A percentile compares a stretch with the other conserved stretches of the same genome.
phyloP scores from a whole-genome alignment of 2,888 invertebrate genomes.

The Tachystola acroxantha region DNA sequence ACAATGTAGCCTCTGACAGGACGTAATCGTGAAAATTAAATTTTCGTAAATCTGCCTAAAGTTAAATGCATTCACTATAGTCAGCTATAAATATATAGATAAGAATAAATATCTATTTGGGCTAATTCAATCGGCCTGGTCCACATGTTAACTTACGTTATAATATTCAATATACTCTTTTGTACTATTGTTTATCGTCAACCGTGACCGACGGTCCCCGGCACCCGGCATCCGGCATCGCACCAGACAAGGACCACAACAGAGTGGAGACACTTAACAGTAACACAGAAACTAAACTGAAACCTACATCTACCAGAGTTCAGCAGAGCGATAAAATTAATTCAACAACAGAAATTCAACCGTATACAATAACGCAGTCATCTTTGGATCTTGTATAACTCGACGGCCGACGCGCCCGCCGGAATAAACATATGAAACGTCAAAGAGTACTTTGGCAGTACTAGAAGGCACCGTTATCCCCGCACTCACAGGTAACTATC shows the following conservation, averaged over 20 bases:
- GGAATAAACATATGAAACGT: conserved; percentile 26
- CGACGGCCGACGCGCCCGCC: conserved; percentile 20
- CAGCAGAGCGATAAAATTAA: conserved; percentile 25
- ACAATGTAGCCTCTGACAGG: conserved; percentile 44
- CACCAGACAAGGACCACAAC: conserved; percentile 4
- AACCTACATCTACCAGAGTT: conserved; percentile 8
- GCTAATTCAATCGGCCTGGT: conserved; percentile 64
- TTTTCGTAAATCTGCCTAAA: conserved; percentile 52
- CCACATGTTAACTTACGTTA: conserved; percentile 66
- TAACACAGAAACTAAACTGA: conserved; percentile 4
- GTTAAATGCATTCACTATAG: conserved; percentile 63
- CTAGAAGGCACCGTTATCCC: conserved; percentile 45
- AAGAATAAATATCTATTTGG: conserved; percentile 65
- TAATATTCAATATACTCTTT: conserved; percentile 57
- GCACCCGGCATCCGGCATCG: neutral
- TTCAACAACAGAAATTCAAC: conserved; percentile 56
- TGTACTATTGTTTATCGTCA: conserved; percentile 66
- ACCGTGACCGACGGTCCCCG: conserved; percentile 22
- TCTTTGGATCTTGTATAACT: conserved; percentile 51
- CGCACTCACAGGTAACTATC: conserved; percentile 35
- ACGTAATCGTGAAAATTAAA: conserved; percentile 52
- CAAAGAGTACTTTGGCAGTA: conserved; percentile 47
- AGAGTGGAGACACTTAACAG: conserved; percentile 7
- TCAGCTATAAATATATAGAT: conserved; percentile 54
- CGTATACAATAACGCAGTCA: conserved; percentile 60